phyloP scores from a whole-genome alignment of 2,797 vertebrate genomes.

The Gallinago stenura region DNA sequence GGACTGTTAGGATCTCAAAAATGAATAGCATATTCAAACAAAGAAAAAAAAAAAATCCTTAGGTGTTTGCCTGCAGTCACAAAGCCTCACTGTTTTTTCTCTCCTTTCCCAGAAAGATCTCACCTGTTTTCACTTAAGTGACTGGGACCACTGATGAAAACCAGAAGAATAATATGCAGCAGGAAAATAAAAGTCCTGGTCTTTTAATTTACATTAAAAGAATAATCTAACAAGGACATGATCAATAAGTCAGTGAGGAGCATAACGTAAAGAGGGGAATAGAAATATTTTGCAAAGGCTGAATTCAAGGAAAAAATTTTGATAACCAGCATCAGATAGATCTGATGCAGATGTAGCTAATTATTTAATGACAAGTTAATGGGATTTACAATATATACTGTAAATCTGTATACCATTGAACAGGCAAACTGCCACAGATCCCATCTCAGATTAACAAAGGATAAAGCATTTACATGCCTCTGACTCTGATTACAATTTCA shows the following conservation, averaged over 20 bases:
- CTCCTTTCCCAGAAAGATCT: background rate
- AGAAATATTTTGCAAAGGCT: constrained; percentile 18
- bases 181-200: background rate
- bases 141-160: background rate
- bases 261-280: background rate
- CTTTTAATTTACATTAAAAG: background rate
- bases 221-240: background rate
- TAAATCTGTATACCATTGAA: constrained; percentile 45
- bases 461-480: constrained; percentile 40
- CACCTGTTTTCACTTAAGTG: constrained; percentile 1
- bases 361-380: constrained; percentile 69
- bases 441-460: constrained; percentile 22
- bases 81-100: background rate
- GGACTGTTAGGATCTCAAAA: background rate
- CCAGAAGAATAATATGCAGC: background rate
- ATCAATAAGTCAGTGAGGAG: background rate
- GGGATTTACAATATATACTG: constrained; percentile 61
- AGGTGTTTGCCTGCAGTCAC: background rate
- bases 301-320: constrained; percentile 17
- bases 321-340: constrained; percentile 9
- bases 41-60: background rate
- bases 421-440: constrained; percentile 44
- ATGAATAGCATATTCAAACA: background rate
- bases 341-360: constrained; percentile 57
- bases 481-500: constrained; percentile 44